Percentiles rank a stretch among this genome's conserved stretches.
Evolutionary conservation across 2,113 vertebrate species (phyloP).

Genomic region (Tachysurus fulvidraco): DNA sequence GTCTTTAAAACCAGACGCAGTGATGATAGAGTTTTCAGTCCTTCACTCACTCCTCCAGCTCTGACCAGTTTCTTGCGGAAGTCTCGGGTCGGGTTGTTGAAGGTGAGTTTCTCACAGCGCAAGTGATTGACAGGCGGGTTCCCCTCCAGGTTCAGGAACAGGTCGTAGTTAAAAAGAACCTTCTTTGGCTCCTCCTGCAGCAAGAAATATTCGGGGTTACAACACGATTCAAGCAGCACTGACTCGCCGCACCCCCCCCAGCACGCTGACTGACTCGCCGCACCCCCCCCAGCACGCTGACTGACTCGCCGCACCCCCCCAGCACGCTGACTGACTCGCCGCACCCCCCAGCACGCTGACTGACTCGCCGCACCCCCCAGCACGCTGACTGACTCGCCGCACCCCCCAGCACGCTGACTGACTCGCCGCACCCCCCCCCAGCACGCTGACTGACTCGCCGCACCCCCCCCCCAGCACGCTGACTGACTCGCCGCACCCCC

Average conservation of each 20-base stretch:
- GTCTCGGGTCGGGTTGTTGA: slow-evolving; percentile 98
- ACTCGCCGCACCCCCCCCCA: no score
- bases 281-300: not conserved
- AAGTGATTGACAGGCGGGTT: slow-evolving; percentile 98
- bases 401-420: no score
- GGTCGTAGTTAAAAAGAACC: slow-evolving; percentile 96
- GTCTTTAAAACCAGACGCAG: not conserved
- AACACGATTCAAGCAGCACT: not conserved
- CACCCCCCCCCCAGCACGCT: no score
- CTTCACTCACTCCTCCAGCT: slow-evolving; percentile 89
- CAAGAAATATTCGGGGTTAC: not conserved
- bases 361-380: no score
- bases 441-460: no score
- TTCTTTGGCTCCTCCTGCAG: slow-evolving; percentile 94
- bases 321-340: no score
- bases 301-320: no score
- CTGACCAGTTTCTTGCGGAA: slow-evolving; percentile 94
- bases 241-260: no score
- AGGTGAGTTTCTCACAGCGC: slow-evolving; percentile 98
- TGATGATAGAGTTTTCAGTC: not conserved
- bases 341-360: no score
- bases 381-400: no score
- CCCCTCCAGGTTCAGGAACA: slow-evolving; percentile 97
- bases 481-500: no score
- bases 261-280: no score